phyloP scores from a whole-genome alignment of 2,797 vertebrate genomes.

The Synanceia verrucosa region DNA sequence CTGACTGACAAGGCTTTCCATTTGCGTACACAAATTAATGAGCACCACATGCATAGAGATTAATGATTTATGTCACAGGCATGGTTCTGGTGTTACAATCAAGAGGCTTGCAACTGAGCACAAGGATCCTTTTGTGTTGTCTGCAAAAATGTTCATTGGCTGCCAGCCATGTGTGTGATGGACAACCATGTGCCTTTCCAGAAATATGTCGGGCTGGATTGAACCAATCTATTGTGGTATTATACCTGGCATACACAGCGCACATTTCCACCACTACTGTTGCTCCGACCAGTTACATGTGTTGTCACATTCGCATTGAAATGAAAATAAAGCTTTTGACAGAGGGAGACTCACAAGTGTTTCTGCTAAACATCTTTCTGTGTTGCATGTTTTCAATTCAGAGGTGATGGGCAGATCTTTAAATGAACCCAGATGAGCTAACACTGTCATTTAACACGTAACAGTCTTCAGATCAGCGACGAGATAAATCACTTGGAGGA shows the following conservation, averaged over 20 bases:
- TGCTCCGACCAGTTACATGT: slow-evolving; percentile 40
- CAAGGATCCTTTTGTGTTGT: slow-evolving; percentile 70
- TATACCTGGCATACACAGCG: slow-evolving; percentile 64
- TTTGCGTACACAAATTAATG: slow-evolving; percentile 74
- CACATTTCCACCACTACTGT: slow-evolving; percentile 50
- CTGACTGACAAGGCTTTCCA: slow-evolving; percentile 48
- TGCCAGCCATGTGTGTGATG: slow-evolving; percentile 49
- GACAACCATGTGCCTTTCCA: slow-evolving; percentile 64
- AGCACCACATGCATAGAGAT: slow-evolving; percentile 61
- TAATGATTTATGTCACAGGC: slow-evolving; percentile 66
- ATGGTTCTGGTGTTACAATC: slow-evolving; percentile 48
- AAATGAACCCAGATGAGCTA: slow-evolving; percentile 11
- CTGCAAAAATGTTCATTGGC: slow-evolving; percentile 43
- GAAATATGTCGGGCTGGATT: slow-evolving; percentile 67
- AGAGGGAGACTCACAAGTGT: slow-evolving; percentile 14
- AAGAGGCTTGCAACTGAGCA: slow-evolving; percentile 42
- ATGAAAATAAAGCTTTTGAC: slow-evolving; percentile 49
- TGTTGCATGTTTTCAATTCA: slow-evolving; percentile 21
- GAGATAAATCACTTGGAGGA: slow-evolving; percentile 28
- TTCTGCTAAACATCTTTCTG: slow-evolving; percentile 4
- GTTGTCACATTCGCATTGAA: slow-evolving; percentile 49
- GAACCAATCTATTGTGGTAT: slow-evolving; percentile 54
- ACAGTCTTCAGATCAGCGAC: slow-evolving; percentile 17
- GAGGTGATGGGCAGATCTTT: not conserved
- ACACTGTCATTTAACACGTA: not conserved